Conservation (phyloP, 2,113 vertebrate genomes). For the Astur gentilis region DNA sequence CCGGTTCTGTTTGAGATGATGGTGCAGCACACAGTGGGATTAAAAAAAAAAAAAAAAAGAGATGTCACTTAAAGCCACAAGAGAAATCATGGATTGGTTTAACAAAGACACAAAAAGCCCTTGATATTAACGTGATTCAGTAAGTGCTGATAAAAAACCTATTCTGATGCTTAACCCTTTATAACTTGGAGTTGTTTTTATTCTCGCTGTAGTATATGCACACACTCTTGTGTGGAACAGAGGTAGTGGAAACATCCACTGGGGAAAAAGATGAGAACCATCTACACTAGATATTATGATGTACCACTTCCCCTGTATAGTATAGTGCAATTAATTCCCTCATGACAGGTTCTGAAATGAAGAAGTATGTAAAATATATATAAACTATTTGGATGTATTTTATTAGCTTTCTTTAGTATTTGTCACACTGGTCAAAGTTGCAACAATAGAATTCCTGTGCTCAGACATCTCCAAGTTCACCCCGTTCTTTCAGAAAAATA, state of each 20-base stretch:
- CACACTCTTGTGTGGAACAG: neutral
- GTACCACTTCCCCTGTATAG: neutral
- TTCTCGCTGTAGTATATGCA: neutral
- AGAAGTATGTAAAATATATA: neutral
- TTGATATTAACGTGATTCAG: slow-evolving; percentile 38
- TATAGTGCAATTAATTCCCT: neutral
- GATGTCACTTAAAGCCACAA: neutral
- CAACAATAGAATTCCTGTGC: neutral
- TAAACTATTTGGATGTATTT: neutral
- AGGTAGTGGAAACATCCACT: neutral
- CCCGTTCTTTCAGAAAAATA: neutral
- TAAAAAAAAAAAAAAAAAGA: neutral
- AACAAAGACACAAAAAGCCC: neutral
- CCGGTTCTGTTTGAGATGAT: neutral
- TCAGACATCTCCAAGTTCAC: neutral
- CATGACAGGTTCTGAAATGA: neutral
- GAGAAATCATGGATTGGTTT: neutral
- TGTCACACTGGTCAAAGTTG: neutral
- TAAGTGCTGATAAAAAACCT: neutral
- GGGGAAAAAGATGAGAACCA: neutral
- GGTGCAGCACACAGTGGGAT: neutral
- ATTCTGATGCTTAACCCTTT: slow-evolving; percentile 9
- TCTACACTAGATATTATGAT: neutral
- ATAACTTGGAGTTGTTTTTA: neutral
- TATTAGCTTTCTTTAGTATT: neutral